phyloP scores from a whole-genome alignment of 2,797 vertebrate species.

The Onychomys arenicola region DNA sequence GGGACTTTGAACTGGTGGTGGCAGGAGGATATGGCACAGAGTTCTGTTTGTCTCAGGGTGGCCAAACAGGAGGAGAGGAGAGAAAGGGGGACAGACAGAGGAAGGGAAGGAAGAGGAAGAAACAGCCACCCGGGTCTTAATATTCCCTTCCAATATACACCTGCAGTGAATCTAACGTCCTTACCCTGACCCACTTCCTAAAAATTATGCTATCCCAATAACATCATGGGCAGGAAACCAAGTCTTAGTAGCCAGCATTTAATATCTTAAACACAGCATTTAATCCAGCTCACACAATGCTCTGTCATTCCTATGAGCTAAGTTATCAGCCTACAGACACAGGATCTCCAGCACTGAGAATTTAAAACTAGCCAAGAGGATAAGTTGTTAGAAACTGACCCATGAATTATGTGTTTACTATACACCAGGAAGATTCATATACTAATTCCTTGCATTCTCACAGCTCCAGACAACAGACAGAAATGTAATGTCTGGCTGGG shows the following conservation, averaged over 20 bases:
- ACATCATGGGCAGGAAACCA: not conserved
- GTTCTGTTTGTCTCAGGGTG: not conserved
- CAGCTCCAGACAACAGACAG: not conserved
- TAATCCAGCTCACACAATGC: not conserved
- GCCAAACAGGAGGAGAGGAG: not conserved
- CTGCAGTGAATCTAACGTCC: not conserved
- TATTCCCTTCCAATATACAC: not conserved
- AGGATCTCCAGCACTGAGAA: not conserved
- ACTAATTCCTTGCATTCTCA: not conserved
- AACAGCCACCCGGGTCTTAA: not conserved
- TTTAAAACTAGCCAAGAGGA: not conserved
- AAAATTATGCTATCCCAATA: not conserved
- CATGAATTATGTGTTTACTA: not conserved
- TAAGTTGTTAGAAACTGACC: not conserved
- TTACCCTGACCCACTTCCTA: not conserved
- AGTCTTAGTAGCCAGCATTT: not conserved
- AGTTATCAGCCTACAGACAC: not conserved
- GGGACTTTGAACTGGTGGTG: not conserved
- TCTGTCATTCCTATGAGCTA: not conserved
- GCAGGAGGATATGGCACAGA: not conserved
- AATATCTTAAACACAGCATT: not conserved
- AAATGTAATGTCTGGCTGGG: not conserved
- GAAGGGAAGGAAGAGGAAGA: not conserved
- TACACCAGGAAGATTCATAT: not conserved
- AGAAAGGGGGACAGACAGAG: too few species aligned